Percentiles rank a stretch among this genome's conserved stretches.
Conservation (phyloP, 2,888 invertebrate genomes). For the Isotomurus palustris region DNA sequence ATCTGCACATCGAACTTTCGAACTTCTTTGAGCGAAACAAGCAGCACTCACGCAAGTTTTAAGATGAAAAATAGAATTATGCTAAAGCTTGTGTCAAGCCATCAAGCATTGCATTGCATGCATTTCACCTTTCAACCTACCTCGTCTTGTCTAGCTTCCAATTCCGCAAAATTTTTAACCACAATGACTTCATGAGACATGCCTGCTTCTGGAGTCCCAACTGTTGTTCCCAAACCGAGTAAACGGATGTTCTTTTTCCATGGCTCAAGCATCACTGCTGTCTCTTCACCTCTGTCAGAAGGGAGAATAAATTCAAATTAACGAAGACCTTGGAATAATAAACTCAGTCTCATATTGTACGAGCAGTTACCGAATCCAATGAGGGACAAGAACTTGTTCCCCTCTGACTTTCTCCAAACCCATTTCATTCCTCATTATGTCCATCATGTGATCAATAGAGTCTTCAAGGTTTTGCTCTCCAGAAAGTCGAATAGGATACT, state of each 20-base stretch:
- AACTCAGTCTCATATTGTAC: no score
- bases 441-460: slow-evolving; percentile 51
- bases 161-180: slow-evolving; percentile 39
- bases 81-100: no score
- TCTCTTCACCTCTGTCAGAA: slow-evolving; percentile 37
- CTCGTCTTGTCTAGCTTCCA: slow-evolving; percentile 20
- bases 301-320: no score
- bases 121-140: slow-evolving; percentile 20
- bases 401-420: slow-evolving; percentile 51
- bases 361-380: slow-evolving; percentile 47
- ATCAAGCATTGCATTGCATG: no score
- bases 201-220: slow-evolving; percentile 39
- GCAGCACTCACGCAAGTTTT: no score
- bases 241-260: slow-evolving; percentile 25
- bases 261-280: slow-evolving; percentile 22
- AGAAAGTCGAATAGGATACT: slow-evolving; percentile 50
- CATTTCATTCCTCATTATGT: slow-evolving; percentile 44
- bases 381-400: slow-evolving; percentile 49
- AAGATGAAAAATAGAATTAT: no score
- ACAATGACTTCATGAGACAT: slow-evolving; percentile 40
- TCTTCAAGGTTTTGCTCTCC: slow-evolving; percentile 51
- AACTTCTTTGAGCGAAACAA: neutral
- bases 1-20: no score
- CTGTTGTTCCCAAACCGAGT: slow-evolving; percentile 39
- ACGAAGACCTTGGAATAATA: neutral